Percentiles rank a stretch among this genome's conserved stretches.
These are phyloP conservation scores for Megalops cyprinoides DNA, from an alignment of 2,797 vertebrate species.

Conservation along the genomic window DNA sequence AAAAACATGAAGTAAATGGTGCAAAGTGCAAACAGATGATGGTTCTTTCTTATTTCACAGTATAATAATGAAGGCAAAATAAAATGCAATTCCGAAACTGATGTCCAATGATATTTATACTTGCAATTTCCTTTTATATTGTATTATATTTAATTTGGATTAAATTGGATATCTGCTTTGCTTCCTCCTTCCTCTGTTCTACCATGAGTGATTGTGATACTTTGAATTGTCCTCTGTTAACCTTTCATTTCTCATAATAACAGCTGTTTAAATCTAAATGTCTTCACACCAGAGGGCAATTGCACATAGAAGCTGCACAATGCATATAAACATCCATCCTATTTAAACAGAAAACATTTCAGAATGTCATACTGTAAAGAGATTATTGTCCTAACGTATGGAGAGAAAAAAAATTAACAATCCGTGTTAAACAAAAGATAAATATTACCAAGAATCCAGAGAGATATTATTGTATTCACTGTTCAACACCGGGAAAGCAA, in stretches of 20 bases:
- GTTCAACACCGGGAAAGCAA: constrained; percentile 57
- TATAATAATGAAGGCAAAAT: background rate
- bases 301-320: constrained; percentile 1
- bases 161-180: no score
- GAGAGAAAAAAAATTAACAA: no score
- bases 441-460: background rate
- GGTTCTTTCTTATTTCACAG: background rate
- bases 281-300: constrained; percentile 28
- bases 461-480: constrained; percentile 6
- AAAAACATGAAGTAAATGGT: no score
- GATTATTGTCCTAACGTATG: background rate
- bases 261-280: constrained; percentile 30
- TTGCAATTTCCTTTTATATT: background rate
- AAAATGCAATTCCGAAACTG: background rate
- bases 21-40: no score
- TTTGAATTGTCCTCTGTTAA: constrained; percentile 21
- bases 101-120: background rate
- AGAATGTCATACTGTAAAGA: no score
- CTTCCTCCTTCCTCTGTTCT: constrained; percentile 13
- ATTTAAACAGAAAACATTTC: no score
- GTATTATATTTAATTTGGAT: no score
- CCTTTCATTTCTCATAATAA: constrained; percentile 26
- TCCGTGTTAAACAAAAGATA: background rate
- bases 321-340: background rate
- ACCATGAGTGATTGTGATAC: background rate